Percentiles rank a stretch among this genome's conserved stretches.
Conservation (phyloP, 2,113 vertebrate species). For the Pyrgilauda ruficollis region DNA sequence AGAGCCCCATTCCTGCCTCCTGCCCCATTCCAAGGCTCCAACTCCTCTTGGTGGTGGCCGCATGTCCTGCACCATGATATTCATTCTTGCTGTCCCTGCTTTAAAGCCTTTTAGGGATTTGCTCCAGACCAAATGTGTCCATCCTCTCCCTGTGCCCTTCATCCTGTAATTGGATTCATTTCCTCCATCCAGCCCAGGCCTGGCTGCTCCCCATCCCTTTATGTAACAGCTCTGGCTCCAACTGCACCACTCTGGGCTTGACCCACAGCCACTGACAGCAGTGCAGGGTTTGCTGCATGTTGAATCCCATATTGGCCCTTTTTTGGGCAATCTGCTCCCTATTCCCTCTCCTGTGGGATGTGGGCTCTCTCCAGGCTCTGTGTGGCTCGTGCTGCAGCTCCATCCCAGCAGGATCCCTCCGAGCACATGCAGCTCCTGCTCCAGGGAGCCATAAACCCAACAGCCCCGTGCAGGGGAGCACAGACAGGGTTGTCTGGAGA, state of each 20-base stretch:
- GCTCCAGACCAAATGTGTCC: background rate
- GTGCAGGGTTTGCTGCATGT: rapidly evolving
- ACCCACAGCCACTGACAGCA: background rate
- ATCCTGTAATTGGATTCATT: slow-evolving; percentile 65
- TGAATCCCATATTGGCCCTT: background rate
- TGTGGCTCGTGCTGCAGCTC: rapidly evolving
- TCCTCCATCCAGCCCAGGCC: slow-evolving; percentile 1
- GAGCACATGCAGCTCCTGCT: background rate
- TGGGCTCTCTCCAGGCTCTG: background rate
- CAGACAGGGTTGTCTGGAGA: background rate
- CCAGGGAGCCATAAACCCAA: rapidly evolving
- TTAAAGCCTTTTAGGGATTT: slow-evolving; percentile 16
- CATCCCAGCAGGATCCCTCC: rapidly evolving
- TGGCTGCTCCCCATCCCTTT: slow-evolving; percentile 15
- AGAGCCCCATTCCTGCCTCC: background rate
- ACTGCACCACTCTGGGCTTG: background rate
- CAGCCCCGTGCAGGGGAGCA: background rate
- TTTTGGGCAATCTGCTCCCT: background rate
- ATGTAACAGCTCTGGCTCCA: background rate
- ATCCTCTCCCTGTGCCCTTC: slow-evolving; percentile 48
- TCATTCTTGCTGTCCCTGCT: background rate
- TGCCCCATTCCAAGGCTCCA: background rate
- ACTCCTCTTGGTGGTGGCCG: background rate
- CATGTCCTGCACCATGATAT: background rate
- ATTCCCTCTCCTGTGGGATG: rapidly evolving